Base-by-base conservation (phyloP, 1,140 invertebrate genomes). In the Trissolcus basalis region DNA sequence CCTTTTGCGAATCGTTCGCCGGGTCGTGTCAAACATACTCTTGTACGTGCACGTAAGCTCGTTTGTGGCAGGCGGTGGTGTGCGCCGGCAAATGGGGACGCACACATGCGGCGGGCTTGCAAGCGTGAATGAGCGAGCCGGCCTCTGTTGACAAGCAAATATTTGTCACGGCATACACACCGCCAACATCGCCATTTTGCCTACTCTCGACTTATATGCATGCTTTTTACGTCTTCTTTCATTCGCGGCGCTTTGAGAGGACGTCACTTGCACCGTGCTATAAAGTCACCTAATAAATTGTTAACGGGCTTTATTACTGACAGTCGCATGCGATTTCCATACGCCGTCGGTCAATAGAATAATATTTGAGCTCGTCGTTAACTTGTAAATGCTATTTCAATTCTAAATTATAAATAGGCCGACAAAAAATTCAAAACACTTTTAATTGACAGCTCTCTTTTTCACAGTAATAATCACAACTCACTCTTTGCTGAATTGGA, bases 131-230 rank as follows among this genome's bases (percentile, higher is more conserved):
- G 55, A 77, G 74, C 81, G 82, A 83, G 77, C 79, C 75, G 67
- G 54, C 53, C 69, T 83, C 79, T 86, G 83, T 86, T 86, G 85
- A 86, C 85, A 81, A 74, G 84, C 82, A 86, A 86, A 86, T 86
- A 86, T 86, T 86, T 86, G 82, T 83, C 81, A 79, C 85, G 80
- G 81, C 82, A 85, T 82, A 84, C 81, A 78, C 78, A 82, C 81
- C 85, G 83, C 81, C 78, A 82, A 80, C 79, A 79, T 81, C 78
- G 73, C 74, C 77, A 76, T 76, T 76, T 76, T 76, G 67, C 76
- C 68, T 54, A 55, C 56, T 73, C 50, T 69, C 80, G 55, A 76
- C 74, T 64, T 39, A 39, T 65, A 73, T 77, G 59, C 56, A 64
- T 78, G 43, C 19, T 27, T 63, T 67, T 68, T 67, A 63, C 78